Percentiles rank a stretch among this genome's conserved stretches.
Evolutionary conservation across 2,797 vertebrate genomes (phyloP).

Genomic region (Neostethus bicornis): DNA sequence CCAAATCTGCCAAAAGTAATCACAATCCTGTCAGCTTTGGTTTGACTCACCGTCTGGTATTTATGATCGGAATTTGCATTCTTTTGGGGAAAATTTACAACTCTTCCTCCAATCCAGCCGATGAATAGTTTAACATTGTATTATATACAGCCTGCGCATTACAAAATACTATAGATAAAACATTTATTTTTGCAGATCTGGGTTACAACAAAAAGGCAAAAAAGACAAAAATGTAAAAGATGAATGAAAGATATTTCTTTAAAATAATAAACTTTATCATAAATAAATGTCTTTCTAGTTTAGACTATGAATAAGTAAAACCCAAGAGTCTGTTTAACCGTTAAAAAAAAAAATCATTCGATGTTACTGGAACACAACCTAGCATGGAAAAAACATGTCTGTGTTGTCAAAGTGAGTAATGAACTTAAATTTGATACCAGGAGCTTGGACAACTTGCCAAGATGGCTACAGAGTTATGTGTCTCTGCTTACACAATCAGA

Average conservation of each 20-base stretch:
- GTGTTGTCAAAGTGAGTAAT: slow-evolving; percentile 18
- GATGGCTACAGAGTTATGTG: slow-evolving; percentile 8
- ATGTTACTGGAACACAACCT: slow-evolving; percentile 3
- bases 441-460: slow-evolving; percentile 4
- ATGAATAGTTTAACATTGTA: too few relatives aligned
- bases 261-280: too few relatives aligned
- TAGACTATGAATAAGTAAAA: background rate
- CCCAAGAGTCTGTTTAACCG: background rate
- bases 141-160: too few relatives aligned
- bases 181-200: too few relatives aligned
- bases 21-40: background rate
- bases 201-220: too few relatives aligned
- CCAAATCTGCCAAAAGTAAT: background rate
- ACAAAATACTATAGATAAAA: too few relatives aligned
- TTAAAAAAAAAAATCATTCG: slow-evolving; percentile 3
- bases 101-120: background rate
- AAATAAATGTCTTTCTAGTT: background rate
- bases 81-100: background rate
- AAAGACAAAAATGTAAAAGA: too few relatives aligned
- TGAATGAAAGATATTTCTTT: too few relatives aligned
- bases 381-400: background rate
- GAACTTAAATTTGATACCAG: slow-evolving; percentile 33
- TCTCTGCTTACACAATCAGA: slow-evolving; percentile 14
- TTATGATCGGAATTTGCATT: background rate
- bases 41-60: background rate